These are phyloP conservation scores for Exocentrus adspersus DNA, from an alignment of 2,888 invertebrate species.

Conservation along the genomic window DNA sequence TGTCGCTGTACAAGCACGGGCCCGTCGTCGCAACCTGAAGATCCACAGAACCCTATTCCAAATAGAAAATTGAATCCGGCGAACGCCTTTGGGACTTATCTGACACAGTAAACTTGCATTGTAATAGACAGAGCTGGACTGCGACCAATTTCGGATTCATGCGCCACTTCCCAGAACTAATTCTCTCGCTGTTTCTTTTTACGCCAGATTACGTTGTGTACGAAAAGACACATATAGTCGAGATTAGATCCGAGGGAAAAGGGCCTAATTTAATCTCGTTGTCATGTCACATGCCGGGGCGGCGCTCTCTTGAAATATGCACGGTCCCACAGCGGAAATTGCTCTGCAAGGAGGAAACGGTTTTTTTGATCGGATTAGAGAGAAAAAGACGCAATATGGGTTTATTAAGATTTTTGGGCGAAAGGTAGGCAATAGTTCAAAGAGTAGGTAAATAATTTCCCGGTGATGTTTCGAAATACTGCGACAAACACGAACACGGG, in stretches of 20 bases:
- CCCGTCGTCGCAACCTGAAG: neutral
- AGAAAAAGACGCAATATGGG: too few species aligned
- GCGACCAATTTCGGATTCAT: neutral
- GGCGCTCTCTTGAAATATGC: neutral
- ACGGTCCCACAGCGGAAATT: neutral
- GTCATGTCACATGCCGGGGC: neutral
- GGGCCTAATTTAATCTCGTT: neutral
- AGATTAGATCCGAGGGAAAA: neutral
- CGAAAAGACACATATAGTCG: neutral
- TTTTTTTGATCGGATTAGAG: neutral
- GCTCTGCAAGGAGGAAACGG: neutral
- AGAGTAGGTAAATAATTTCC: too few species aligned
- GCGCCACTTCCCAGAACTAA: neutral
- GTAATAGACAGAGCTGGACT: slow-evolving; percentile 19
- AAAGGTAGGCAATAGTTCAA: too few species aligned
- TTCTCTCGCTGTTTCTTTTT: neutral
- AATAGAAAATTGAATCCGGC: slow-evolving; percentile 28
- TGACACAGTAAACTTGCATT: slow-evolving; percentile 28
- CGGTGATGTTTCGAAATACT: too few species aligned
- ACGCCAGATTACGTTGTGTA: neutral
- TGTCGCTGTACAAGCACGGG: too few species aligned
- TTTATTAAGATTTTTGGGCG: too few species aligned
- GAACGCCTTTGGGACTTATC: slow-evolving; percentile 28
- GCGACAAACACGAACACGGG: too few species aligned
- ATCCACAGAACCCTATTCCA: neutral